Base-by-base conservation (phyloP, 2,888 invertebrate genomes). In the Cetonia aurata region DNA sequence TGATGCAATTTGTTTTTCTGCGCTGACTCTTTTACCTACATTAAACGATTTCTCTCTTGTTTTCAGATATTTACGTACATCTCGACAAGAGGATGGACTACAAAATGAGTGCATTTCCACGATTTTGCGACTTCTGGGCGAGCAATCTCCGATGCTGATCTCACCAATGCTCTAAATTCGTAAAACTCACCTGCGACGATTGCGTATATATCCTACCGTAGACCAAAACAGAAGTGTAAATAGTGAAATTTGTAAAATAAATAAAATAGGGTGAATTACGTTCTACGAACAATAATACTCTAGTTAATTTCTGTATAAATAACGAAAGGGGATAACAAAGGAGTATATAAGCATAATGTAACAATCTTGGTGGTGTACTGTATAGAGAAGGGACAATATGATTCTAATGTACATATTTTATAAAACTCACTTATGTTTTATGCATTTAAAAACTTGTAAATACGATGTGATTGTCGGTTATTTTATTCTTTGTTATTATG, bases 1-100 rank as follows among this genome's bases (percentile, higher is more conserved):
- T 25, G 25, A 25, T 4, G 25, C 25, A 25, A 25, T 25, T 25
- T n/a, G n/a, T n/a, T n/a, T n/a, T n/a, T n/a, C n/a, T n/a, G n/a
- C n/a, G n/a, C n/a, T n/a, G n/a, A n/a, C n/a, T n/a, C n/a, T 37
- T 37, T 37, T 3, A 8, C 4, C 37, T 10, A 10, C 1, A 37
- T 8, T 53, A n/a, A 25, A 6, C 19, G 4, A 25, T 31, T 13
- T 25, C 13, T 25, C n/a, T 13, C 31, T 31, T 57, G 12, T 37
- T 59, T 59, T 67, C 67, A 67, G 67, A 67, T 67, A 67, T 67
- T n/a, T 67, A 67, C 44, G 55, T 46, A 1, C 67, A 56, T 13
- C 55, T 67, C n/a, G 67, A 67, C 12, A 67, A 44, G 56, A 67
- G 25, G 25, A 46, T 55, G 4, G 57, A 57, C 19, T 37, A 41